These are phyloP conservation scores for Pinna nobilis DNA, from an alignment of 1,140 invertebrate genomes.

Conservation along the genomic window DNA sequence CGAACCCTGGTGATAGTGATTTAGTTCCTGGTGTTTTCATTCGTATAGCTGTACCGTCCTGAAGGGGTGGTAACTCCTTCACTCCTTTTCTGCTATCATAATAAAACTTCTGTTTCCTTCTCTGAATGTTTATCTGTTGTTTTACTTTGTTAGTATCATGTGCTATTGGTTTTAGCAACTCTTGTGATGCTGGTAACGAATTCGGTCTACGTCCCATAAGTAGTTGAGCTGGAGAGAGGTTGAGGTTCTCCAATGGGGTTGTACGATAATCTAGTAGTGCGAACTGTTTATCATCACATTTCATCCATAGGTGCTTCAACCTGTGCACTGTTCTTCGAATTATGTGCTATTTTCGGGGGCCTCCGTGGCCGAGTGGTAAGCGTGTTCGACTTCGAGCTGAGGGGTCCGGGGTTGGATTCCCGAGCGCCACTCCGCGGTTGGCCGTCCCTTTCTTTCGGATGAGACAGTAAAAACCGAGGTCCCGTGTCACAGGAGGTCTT, in stretches of 20 bases:
- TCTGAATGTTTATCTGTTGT: conserved; percentile 29
- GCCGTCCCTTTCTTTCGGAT: too few relatives aligned
- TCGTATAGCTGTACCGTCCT: conserved; percentile 1
- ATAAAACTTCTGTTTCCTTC: conserved; percentile 36
- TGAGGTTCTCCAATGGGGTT: conserved; percentile 43
- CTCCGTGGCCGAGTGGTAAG: too few relatives aligned
- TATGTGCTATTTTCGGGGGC: too few relatives aligned
- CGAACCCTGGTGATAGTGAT: conserved; percentile 7
- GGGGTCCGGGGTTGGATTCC: too few relatives aligned
- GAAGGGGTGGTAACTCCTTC: conserved; percentile 24
- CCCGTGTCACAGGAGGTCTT: too few relatives aligned
- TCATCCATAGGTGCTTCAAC: too few relatives aligned
- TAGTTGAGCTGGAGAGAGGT: conserved; percentile 52
- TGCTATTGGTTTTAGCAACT: conserved; percentile 36
- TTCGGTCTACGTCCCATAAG: conserved; percentile 50
- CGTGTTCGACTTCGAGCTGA: too few relatives aligned
- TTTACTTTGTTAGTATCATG: conserved; percentile 34
- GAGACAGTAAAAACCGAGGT: too few relatives aligned
- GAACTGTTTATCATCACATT: conserved; percentile 44
- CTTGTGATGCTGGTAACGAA: conserved; percentile 31
- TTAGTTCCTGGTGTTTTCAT: conserved; percentile 9
- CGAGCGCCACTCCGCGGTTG: too few relatives aligned
- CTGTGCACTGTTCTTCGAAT: too few relatives aligned
- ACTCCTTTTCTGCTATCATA: conserved; percentile 33
- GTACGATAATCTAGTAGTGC: conserved; percentile 48